Conservation (phyloP, 2,797 vertebrate species). For the Orientallactaga sibirica region DNA sequence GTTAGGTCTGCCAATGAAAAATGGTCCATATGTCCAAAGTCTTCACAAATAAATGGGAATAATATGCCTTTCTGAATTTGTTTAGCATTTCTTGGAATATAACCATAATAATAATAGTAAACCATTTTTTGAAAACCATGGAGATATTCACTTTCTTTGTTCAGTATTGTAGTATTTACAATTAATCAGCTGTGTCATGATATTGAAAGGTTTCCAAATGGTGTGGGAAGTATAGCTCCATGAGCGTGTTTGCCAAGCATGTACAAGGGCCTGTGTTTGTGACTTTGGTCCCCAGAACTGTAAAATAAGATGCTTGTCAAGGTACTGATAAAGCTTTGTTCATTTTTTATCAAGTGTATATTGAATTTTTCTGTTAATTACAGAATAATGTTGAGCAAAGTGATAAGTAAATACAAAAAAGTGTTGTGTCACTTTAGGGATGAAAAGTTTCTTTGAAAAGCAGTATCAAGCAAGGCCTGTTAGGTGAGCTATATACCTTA, state of each 20-base stretch:
- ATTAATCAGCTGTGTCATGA: conserved; percentile 14
- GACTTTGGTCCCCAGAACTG: not conserved
- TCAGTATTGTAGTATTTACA: not conserved
- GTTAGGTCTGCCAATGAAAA: not conserved
- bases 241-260: not conserved
- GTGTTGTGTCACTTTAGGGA: not conserved
- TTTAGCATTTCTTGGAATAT: not conserved
- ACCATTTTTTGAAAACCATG: conserved; percentile 11
- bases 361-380: not conserved
- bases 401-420: conserved; percentile 6
- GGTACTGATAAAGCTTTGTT: not conserved
- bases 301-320: not conserved
- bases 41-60: conserved; percentile 49
- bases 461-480: not conserved
- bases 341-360: not conserved
- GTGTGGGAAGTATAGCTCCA: not conserved
- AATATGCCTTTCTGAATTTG: not conserved
- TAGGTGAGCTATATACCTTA: not conserved
- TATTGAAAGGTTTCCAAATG: not conserved
- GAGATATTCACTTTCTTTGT: not conserved
- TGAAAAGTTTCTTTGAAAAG: conserved; percentile 29
- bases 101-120: not conserved
- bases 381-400: not conserved
- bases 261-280: not conserved
- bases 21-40: not conserved